Evolutionary conservation across 2,888 invertebrate species (phyloP).

Genomic region (Kryphioiulus occultus): DNA sequence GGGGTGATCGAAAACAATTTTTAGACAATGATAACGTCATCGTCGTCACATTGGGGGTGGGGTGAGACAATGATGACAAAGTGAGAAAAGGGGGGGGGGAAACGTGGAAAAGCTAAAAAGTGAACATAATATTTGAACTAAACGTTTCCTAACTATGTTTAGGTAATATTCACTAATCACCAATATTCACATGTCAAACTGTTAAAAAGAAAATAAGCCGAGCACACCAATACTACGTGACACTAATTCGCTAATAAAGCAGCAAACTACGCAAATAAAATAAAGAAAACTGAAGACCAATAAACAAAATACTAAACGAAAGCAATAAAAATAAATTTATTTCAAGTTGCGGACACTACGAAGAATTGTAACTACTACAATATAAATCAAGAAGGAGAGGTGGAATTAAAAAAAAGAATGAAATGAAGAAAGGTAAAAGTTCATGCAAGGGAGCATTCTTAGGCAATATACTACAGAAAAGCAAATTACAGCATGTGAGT

Average conservation of each 20-base stretch:
- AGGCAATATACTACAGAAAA: neutral
- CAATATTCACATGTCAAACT: neutral
- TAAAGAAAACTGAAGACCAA: neutral
- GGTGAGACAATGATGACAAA: too few relatives aligned
- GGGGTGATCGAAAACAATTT: too few relatives aligned
- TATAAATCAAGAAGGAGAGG: neutral
- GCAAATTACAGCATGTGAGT: neutral
- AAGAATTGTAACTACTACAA: conserved; percentile 24
- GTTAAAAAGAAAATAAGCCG: neutral
- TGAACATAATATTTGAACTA: too few relatives aligned
- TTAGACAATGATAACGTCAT: too few relatives aligned
- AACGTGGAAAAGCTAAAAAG: too few relatives aligned
- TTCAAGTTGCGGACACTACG: neutral
- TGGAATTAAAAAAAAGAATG: neutral
- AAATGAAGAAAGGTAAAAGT: neutral
- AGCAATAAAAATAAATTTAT: conserved; percentile 29
- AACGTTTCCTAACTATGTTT: too few relatives aligned
- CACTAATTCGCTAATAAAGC: neutral
- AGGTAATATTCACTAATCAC: neutral
- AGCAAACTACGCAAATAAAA: neutral
- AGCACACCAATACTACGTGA: neutral
- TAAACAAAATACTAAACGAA: conserved; percentile 20
- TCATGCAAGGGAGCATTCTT: neutral
- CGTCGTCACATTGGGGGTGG: too few relatives aligned
- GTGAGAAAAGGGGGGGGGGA: too few relatives aligned